Evolutionary conservation across 2,113 vertebrate species (phyloP).

Genomic region (Vidua chalybeata): DNA sequence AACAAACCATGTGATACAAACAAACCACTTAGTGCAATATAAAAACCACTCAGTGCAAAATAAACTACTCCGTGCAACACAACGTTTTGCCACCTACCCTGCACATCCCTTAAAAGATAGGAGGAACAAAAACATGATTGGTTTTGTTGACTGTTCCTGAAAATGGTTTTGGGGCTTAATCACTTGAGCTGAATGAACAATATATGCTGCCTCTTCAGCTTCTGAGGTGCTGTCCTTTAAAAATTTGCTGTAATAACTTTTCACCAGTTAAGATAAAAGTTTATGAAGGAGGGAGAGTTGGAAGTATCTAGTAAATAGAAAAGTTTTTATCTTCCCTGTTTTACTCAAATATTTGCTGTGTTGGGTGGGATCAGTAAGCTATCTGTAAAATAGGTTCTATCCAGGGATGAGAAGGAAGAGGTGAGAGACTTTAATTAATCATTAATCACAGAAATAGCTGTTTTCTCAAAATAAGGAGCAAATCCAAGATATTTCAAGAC

Average conservation of each 20-base stretch:
- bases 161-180: neutral
- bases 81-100: neutral
- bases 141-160: neutral
- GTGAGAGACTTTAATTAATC: conserved; percentile 4
- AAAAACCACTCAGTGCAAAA: too few relatives aligned
- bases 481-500: conserved; percentile 13
- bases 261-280: neutral
- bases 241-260: neutral
- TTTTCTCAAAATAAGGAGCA: conserved; percentile 30
- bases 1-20: too few relatives aligned
- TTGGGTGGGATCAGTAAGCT: neutral
- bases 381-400: conserved; percentile 43
- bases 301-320: neutral
- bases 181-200: neutral
- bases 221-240: neutral
- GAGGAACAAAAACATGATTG: rapidly evolving
- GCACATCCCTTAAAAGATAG: neutral
- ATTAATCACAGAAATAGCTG: neutral
- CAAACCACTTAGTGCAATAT: too few relatives aligned
- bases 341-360: neutral
- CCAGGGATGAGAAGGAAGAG: neutral
- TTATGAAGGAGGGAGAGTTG: neutral
- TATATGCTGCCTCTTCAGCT: neutral
- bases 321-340: neutral
- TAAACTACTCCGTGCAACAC: too few relatives aligned